phyloP scores from a whole-genome alignment of 2,113 vertebrate genomes.

The Acanthisitta chloris region DNA sequence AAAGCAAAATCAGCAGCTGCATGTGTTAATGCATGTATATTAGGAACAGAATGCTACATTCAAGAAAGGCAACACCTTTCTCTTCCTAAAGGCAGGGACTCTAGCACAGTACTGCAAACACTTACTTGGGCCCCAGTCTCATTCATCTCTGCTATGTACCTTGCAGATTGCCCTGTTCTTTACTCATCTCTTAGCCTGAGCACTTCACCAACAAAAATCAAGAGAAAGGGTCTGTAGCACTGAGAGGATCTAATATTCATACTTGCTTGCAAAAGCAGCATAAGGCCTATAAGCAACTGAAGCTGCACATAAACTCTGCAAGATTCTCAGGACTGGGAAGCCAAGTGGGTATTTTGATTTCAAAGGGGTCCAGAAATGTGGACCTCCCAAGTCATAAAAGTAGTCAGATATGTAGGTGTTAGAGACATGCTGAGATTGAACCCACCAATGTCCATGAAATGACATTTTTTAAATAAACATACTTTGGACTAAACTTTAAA shows the following conservation, averaged over 20 bases:
- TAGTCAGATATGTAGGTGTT: background rate
- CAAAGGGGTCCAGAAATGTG: background rate
- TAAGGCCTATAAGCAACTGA: background rate
- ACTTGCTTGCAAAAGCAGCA: background rate
- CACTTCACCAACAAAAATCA: background rate
- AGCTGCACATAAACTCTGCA: background rate
- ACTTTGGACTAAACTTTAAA: background rate
- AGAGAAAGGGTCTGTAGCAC: background rate
- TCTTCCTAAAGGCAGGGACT: background rate
- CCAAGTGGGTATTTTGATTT: background rate
- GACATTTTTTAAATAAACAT: background rate
- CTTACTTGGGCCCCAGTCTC: background rate
- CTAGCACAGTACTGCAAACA: background rate
- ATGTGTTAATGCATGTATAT: background rate
- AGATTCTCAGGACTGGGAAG: background rate
- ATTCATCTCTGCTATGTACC: background rate
- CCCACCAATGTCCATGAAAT: background rate
- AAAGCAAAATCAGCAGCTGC: constrained; percentile 12
- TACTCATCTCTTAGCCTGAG: background rate
- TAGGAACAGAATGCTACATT: background rate
- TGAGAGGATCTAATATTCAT: background rate
- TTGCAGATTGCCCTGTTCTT: background rate
- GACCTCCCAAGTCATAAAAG: background rate
- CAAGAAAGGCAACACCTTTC: background rate
- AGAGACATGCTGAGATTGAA: background rate